Conservation (phyloP, 1,140 invertebrate species). For the Pteromalus puparum region DNA sequence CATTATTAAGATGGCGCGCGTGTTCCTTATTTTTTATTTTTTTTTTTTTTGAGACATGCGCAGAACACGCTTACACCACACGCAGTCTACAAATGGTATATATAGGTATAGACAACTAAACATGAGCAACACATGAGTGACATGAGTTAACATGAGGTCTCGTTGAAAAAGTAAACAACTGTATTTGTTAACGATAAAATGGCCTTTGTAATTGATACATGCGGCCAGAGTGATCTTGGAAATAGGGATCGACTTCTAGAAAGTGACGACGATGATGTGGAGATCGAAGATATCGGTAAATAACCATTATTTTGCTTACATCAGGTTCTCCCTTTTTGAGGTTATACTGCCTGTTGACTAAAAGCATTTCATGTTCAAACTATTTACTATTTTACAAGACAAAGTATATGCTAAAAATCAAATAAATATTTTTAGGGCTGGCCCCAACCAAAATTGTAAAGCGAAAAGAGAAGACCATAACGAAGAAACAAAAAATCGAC, state of each 20-base stretch:
- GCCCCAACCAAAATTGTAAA: constrained; percentile 56
- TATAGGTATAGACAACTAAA: too few species aligned
- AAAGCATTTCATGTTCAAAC: not conserved
- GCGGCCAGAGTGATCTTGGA: constrained; percentile 55
- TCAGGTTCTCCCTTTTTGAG: constrained; percentile 10
- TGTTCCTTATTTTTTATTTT: too few species aligned
- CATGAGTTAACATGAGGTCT: not conserved
- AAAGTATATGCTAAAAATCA: not conserved
- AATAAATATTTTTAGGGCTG: constrained; percentile 45
- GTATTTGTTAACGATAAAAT: constrained; percentile 52
- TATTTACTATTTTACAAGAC: constrained; percentile 25
- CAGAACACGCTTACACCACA: too few species aligned
- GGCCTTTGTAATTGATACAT: constrained; percentile 67
- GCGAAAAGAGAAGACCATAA: constrained; percentile 32
- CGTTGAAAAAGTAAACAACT: not conserved
- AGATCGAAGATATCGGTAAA: constrained; percentile 57
- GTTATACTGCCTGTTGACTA: not conserved
- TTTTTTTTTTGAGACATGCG: not conserved
- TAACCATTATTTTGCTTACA: not conserved
- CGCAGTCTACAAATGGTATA: too few species aligned
- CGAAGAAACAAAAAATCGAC: constrained; percentile 51
- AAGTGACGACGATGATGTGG: constrained; percentile 55
- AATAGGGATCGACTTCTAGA: constrained; percentile 54
- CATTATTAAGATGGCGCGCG: not conserved
- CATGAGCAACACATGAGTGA: not conserved